Evolutionary conservation across 30 jellyfish, hydroid and myxozoan genomes (phyloP), one percentile per base, ranked within the genome.

Genomic region (Mastigias papua): DNA sequence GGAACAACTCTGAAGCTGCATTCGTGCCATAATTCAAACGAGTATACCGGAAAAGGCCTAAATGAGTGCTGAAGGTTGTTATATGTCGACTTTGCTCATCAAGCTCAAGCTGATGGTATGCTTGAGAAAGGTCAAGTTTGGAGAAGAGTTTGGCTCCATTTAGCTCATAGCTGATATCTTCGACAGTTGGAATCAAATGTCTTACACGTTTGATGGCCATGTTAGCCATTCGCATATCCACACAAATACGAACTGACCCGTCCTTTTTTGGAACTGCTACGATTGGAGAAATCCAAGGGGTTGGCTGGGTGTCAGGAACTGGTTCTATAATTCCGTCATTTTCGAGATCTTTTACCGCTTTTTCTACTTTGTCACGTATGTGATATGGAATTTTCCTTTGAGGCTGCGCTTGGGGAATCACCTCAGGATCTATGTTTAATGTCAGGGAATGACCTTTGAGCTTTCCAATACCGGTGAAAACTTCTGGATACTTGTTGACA

Each of bases 181-280:
- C 82, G 15, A 80, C 90, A 33, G 82, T 62, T 22, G 82, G 90
- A 1, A 65, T 80, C 35, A 64, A 49, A 51, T 63, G 82, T 6
- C 82, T 89, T 54, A 46, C 89, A 19, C 97, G 46, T 46, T 73
- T 50, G n/a, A 89, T 89, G 26, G 97, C 97, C 1, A 58, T 48
- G 76, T 89, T 89, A 13, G 89, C 89, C 0, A 69, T 73, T 11
- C 93, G 75, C 97, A 89, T 89, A 28, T 89, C 97, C 34, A 89
- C 93, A 57, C 97, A 89, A n/a, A 89, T 58, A 5, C 97, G 89
- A 2, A 88, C 78, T 5, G 29, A 28, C 30, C 86, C 65, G 61
- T 89, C 93, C 66, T 80, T 80, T 74, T 80, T 89, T 2, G 97
- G 93, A 13, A 80, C 89, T 1, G 50, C 37, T 6, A 68, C 97